phyloP scores from a whole-genome alignment of 92 coral and sea anemone genomes.

The Palythoa grandiflora region DNA sequence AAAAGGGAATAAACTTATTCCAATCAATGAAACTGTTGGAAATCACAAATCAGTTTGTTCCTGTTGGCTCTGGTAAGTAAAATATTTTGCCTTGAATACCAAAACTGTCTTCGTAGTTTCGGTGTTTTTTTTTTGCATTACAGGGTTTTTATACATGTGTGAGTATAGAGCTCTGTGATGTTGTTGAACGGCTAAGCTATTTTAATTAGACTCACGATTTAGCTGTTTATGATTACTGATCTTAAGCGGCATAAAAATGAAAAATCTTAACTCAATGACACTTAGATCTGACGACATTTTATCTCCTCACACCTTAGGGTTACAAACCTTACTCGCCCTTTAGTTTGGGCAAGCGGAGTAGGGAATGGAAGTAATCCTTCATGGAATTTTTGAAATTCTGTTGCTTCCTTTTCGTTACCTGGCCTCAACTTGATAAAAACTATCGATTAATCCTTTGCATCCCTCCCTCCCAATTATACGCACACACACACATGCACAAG shows the following conservation, averaged over 20 bases:
- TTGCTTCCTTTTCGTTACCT: too few species aligned
- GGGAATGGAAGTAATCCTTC: too few species aligned
- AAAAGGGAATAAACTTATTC: conserved; percentile 43
- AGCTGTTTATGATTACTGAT: conserved; percentile 18
- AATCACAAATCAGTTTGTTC: conserved; percentile 28
- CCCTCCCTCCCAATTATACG: too few species aligned
- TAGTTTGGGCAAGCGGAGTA: too few species aligned
- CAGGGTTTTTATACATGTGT: conserved; percentile 24
- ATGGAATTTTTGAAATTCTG: too few species aligned
- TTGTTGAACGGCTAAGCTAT: neutral
- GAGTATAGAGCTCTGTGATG: conserved; percentile 7
- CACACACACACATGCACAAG: neutral
- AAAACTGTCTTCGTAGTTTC: neutral
- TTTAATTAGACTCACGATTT: conserved; percentile 7
- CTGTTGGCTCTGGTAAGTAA: conserved; percentile 48
- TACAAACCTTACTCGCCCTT: too few species aligned
- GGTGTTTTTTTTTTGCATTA: neutral
- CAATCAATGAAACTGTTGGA: conserved; percentile 36
- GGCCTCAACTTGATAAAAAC: too few species aligned
- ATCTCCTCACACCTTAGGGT: too few species aligned
- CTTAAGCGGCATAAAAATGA: neutral
- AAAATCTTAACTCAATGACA: neutral
- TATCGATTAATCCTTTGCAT: too few species aligned
- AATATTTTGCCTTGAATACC: neutral
- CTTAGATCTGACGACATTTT: neutral